Evolutionary conservation across 2,113 vertebrate species (phyloP), one percentile per base, ranked within the genome.

Genomic region (Mastomys coucha): DNA sequence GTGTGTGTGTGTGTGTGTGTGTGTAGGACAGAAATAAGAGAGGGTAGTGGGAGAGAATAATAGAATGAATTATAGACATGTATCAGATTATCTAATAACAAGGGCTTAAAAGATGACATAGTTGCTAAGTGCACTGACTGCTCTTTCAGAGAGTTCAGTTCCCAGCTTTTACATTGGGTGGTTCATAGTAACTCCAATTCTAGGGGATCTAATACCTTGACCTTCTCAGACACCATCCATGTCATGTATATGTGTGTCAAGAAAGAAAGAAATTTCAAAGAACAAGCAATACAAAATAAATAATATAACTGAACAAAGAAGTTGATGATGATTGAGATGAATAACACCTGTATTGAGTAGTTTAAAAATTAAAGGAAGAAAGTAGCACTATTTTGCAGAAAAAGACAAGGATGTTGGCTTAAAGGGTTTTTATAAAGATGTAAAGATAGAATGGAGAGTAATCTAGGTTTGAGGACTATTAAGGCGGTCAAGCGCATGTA

Each of bases 261-360:
- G n/a, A 42, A 42, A 63, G 60, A 84, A 84, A 42, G 36, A 58
- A n/a, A 58, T n/a, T 28, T 63, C 22, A 86, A 12, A 86, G 39
- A 67, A 45, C 22, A 84, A 84, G 39, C 4, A 45, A 85, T 65
- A 45, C 56, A 45, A 86, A 67, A 49, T 45, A 81, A 77, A 31
- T 72, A 87, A 93, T 96, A 85, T 60, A 45, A 14, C 72, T 95
- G 49, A 85, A 63, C 87, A 94, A 93, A 36, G 81, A 94, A 65
- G 33, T 96, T 89, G 13, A n/a, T 92, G 75, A 76, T 58, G 90
- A 75, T 76, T n/a, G 42, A 80, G 73, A 86, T 70, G 58, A 94
- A 22, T 91, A 45, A 89, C 72, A 60, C 20, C 33, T 93, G 45
- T 36, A 82, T 53, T 17, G 88, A 91, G 33, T 77, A 53, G 49